These are phyloP conservation scores for Acrobasis consociella DNA, from an alignment of 2,888 invertebrate genomes.

Conservation along the genomic window DNA sequence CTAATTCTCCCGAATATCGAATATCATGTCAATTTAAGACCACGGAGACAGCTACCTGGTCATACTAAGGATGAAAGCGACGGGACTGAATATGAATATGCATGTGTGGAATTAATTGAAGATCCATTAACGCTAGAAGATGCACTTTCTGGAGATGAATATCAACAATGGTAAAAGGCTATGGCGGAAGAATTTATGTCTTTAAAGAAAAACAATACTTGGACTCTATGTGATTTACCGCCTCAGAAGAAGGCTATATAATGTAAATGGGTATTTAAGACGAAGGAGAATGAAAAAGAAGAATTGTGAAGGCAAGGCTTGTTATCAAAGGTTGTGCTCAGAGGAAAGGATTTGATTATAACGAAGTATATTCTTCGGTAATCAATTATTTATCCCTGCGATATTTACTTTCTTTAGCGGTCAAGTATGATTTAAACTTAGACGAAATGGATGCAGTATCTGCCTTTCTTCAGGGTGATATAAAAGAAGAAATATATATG, in stretches of 20 bases:
- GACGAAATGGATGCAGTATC: conserved; percentile 34
- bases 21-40: conserved; percentile 2
- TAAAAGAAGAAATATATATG: conserved; percentile 9
- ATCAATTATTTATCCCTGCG: conserved; percentile 26
- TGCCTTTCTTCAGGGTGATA: conserved; percentile 28
- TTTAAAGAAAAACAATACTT: conserved; percentile 17
- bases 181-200: conserved; percentile 20
- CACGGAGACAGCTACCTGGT: not conserved
- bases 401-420: not conserved
- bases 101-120: not conserved
- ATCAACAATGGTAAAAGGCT: conserved; percentile 13
- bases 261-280: conserved; percentile 39
- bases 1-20: not conserved
- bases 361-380: conserved; percentile 28
- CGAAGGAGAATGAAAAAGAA: conserved; percentile 34
- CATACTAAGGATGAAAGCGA: not conserved
- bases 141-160: conserved; percentile 14
- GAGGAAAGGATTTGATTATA: conserved; percentile 27
- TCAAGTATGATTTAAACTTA: not conserved
- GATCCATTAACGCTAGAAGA: conserved; percentile 21
- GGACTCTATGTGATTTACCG: conserved; percentile 3
- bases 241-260: conserved; percentile 28
- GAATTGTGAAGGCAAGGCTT: conserved; percentile 28
- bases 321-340: conserved; percentile 28
- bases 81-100: not conserved